Conservation (phyloP, 2,888 invertebrate genomes). For the Drosophila anceps region DNA sequence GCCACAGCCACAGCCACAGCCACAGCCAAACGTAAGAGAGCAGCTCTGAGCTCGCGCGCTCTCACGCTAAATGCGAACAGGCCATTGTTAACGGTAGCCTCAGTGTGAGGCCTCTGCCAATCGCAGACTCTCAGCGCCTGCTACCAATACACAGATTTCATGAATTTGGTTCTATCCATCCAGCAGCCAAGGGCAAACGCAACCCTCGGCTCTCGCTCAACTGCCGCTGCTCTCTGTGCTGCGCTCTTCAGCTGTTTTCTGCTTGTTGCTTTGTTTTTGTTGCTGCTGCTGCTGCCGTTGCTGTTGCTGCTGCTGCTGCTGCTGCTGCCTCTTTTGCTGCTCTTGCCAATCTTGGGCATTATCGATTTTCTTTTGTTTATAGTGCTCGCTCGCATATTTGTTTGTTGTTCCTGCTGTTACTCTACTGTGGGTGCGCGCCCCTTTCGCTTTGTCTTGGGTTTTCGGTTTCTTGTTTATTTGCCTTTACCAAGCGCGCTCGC, state of each 20-base stretch:
- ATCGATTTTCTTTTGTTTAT: constrained; percentile 78
- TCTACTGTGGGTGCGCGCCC: constrained; percentile 29
- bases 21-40: constrained; percentile 37
- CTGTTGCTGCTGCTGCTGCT: neutral
- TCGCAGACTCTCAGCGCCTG: constrained; percentile 28
- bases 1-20: no score
- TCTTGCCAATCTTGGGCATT: constrained; percentile 82
- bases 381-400: constrained; percentile 41
- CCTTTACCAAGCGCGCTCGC: constrained; percentile 42
- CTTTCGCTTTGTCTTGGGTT: constrained; percentile 26
- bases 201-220: constrained; percentile 39
- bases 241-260: constrained; percentile 31
- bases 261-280: constrained; percentile 64
- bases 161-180: constrained; percentile 10
- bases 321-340: constrained; percentile 35
- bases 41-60: constrained; percentile 24
- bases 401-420: constrained; percentile 39
- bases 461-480: constrained; percentile 59
- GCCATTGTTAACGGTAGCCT: constrained; percentile 65
- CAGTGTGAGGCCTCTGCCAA: constrained; percentile 38
- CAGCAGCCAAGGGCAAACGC: constrained; percentile 59
- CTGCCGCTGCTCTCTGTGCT: constrained; percentile 2
- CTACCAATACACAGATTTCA: constrained; percentile 45
- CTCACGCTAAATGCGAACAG: constrained; percentile 27
- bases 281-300: constrained; percentile 21